Conservation (phyloP, 1,140 invertebrate species). For the Penaeus chinensis region DNA sequence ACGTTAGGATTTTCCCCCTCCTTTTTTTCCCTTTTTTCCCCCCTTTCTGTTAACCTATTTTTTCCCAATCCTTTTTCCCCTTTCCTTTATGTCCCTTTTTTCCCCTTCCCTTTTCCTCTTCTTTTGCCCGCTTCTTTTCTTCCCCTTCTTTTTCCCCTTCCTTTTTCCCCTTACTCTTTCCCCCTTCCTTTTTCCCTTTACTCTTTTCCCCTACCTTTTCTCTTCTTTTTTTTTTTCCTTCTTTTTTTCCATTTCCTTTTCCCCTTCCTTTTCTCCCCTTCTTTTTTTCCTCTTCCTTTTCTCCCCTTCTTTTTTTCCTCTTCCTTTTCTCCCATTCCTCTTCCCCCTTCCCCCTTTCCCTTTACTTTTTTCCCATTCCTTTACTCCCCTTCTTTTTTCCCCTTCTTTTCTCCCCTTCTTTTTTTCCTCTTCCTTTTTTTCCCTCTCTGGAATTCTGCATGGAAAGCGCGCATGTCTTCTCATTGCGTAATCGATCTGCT, state of each 20-base stretch:
- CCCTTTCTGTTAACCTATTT: neutral
- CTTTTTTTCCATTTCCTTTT: neutral
- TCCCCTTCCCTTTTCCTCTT: neutral
- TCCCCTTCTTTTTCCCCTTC: neutral
- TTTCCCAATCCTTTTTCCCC: conserved; percentile 9
- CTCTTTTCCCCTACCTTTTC: neutral
- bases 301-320: neutral
- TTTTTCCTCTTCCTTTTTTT: neutral
- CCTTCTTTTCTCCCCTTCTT: neutral
- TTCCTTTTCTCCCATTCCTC: neutral
- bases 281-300: conserved; percentile 4
- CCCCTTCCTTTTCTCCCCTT: neutral
- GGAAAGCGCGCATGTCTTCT: too few species aligned
- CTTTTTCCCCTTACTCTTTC: neutral
- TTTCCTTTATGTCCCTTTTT: neutral
- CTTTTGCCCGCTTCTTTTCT: too few species aligned
- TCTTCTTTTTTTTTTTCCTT: neutral
- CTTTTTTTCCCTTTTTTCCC: neutral
- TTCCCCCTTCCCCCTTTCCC: neutral
- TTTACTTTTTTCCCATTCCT: neutral
- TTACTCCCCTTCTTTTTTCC: neutral
- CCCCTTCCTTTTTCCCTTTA: neutral
- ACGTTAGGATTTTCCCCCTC: neutral
- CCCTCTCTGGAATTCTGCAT: neutral
- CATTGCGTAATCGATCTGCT: too few species aligned